A percentile compares a stretch with the other conserved stretches of the same genome.
phyloP scores from a whole-genome alignment of 2,113 vertebrate species.

The Hypocryptadius cinnamomeus region DNA sequence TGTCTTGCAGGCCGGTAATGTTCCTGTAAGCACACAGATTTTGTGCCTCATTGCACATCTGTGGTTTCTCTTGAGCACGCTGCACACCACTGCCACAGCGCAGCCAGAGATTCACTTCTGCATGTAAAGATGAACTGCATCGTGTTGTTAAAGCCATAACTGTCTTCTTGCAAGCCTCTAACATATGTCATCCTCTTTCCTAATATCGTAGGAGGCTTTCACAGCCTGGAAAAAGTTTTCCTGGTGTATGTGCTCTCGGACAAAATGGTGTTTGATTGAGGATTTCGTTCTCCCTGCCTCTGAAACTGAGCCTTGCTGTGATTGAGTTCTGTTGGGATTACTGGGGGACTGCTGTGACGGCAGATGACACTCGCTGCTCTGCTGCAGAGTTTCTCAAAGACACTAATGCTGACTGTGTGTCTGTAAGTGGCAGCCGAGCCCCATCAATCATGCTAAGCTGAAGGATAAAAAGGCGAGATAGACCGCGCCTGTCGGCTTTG shows the following conservation, averaged over 20 bases:
- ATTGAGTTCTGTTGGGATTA: not conserved
- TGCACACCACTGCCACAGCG: not conserved
- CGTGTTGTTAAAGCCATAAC: not conserved
- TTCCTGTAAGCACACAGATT: not conserved
- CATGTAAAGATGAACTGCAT: not conserved
- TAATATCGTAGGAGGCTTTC: not conserved
- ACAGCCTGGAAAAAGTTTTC: not conserved
- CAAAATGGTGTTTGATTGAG: not conserved
- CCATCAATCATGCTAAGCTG: slow-evolving; percentile 9
- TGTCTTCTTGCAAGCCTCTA: not conserved
- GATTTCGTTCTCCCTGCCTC: not conserved
- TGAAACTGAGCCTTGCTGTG: not conserved
- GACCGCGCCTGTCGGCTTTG: not conserved
- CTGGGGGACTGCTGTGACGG: not conserved
- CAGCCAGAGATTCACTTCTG: not conserved
- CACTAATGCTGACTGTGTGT: not conserved
- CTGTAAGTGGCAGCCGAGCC: not conserved
- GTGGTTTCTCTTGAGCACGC: not conserved
- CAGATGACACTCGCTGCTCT: not conserved
- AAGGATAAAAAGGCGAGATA: not conserved
- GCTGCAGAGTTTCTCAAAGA: not conserved
- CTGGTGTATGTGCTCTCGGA: not conserved
- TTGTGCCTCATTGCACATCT: not conserved
- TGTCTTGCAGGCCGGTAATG: not conserved
- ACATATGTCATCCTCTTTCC: not conserved